Conservation (phyloP, 2,888 invertebrate genomes). For the Lottia gigantea region DNA sequence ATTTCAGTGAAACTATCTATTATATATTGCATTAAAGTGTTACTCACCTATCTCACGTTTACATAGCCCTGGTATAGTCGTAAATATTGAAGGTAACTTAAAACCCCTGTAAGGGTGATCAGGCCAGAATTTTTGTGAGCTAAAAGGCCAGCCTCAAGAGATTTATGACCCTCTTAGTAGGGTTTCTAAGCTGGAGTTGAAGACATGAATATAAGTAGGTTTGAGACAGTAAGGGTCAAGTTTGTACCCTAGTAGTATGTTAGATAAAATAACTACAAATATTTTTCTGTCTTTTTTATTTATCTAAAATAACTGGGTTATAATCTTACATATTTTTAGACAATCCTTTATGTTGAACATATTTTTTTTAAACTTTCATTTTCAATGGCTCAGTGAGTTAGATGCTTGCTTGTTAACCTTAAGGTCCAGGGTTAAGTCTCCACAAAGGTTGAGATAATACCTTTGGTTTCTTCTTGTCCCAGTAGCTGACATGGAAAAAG, state of each 20-base stretch:
- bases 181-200: constrained; percentile 4
- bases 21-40: background rate
- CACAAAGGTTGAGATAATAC: no score
- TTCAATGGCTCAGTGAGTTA: no score
- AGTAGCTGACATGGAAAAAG: no score
- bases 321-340: no score
- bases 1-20: background rate
- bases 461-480: no score
- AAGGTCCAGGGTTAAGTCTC: no score
- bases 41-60: background rate
- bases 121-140: background rate
- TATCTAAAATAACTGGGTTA: no score
- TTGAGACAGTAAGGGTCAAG: constrained; percentile 2
- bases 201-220: background rate
- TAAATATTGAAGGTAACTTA: constrained; percentile 3
- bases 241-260: background rate
- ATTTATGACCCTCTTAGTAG: constrained; percentile 10
- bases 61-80: background rate
- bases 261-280: background rate
- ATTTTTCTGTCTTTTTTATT: no score
- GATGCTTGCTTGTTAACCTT: no score
- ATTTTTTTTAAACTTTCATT: no score
- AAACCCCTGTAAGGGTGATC: background rate
- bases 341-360: no score
- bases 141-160: constrained; percentile 2